Evolutionary conservation across 2,797 vertebrate species (phyloP).

Genomic region (Philypnodon macrostomus): DNA sequence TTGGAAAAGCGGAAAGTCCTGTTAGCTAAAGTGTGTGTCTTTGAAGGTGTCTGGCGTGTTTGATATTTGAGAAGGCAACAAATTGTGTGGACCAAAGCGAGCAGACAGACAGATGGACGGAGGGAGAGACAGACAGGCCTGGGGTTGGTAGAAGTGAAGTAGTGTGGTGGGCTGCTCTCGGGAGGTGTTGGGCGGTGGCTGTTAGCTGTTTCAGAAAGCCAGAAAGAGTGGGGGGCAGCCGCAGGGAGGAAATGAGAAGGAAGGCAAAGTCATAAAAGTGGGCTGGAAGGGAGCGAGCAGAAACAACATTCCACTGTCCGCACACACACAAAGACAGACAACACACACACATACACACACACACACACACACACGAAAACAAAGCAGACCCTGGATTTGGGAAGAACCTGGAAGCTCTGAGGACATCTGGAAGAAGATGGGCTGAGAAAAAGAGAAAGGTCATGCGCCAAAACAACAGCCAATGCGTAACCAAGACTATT

Average conservation of each 20-base stretch:
- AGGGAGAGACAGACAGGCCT: slow-evolving; percentile 6
- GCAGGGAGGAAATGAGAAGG: slow-evolving; percentile 62
- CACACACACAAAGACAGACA: slow-evolving; percentile 26
- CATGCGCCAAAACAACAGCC: not conserved
- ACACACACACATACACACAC: slow-evolving; percentile 29
- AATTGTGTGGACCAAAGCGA: slow-evolving; percentile 44
- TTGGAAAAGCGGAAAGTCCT: no score
- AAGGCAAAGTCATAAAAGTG: slow-evolving; percentile 65
- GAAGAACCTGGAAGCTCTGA: not conserved
- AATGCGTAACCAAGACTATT: no score
- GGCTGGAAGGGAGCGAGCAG: slow-evolving; percentile 31
- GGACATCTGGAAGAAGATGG: not conserved
- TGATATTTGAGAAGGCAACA: slow-evolving; percentile 56
- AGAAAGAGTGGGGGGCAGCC: slow-evolving; percentile 20
- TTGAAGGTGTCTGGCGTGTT: slow-evolving; percentile 39
- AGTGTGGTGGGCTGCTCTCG: slow-evolving; percentile 5
- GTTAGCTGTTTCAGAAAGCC: slow-evolving; percentile 14
- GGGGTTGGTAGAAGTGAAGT: slow-evolving; percentile 16
- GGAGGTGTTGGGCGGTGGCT: slow-evolving; percentile 8
- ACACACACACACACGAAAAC: slow-evolving; percentile 26
- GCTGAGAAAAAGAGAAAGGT: not conserved
- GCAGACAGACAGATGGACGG: slow-evolving; percentile 21
- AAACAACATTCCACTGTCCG: slow-evolving; percentile 47
- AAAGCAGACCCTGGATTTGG: slow-evolving; percentile 1
- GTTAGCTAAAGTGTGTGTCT: slow-evolving; percentile 1